Evolutionary conservation across 2,797 vertebrate genomes (phyloP), one percentile per base, ranked within the genome.

Genomic region (Poecilia picta): DNA sequence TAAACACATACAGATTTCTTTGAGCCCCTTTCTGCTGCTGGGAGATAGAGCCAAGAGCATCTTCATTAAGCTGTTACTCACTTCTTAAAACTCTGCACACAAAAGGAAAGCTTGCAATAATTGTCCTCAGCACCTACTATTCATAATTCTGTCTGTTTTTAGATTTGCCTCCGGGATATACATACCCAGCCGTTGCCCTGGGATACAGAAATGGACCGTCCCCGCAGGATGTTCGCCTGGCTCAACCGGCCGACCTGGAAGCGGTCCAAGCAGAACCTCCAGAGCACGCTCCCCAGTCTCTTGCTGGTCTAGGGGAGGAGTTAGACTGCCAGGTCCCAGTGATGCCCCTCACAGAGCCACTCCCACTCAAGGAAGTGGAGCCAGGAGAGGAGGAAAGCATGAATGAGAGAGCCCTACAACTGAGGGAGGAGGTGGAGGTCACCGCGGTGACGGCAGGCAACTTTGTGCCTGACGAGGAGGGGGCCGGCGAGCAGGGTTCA

Each of bases 101-200:
- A 70, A 70, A n/a, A 12, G 23, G 13, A 43, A 41, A 25, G 23
- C 39, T 43, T 70, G 20, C 11, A 8, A 41, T 70, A 70, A 70
- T 70, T 43, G 5, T 41, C 23, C 39, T 70, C 2, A 43, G 23
- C 36, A 70, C 23, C 66, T 36, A 20, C 15, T 64, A 70, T 43
- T 43, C 33, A 28, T 45, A 79, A 12, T 85, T 81, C 39, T 92
- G 46, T 85, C 20, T 76, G 45, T 79, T 72, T 66, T 25, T 57
- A 99, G 98, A 97, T 85, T 90, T 98, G 87, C 97, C 97, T 84
- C 96, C 97, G 33, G 96, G 96, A 83, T 97, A 97, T 83, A 91
- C 94, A 75, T 97, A 96, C 86, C 96, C 97, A 0, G 84, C 93
- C 0, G 90, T 97, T 46, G 46, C 92, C 88, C 91, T 96, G 90